Conservation (phyloP, 2,797 vertebrate species). For the Pagetopsis macropterus region DNA sequence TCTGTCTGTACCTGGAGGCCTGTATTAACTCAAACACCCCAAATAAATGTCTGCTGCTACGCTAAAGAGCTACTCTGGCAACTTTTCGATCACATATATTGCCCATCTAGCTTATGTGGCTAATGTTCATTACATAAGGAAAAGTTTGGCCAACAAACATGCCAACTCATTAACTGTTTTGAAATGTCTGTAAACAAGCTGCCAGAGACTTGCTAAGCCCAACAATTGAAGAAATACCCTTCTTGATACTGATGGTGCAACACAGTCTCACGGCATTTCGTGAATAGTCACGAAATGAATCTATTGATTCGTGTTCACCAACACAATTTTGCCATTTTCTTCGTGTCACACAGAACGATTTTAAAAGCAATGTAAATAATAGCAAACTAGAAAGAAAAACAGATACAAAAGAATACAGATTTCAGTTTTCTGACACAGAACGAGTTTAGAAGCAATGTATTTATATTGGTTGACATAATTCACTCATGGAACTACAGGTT, state of each 20-base stretch:
- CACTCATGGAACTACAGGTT: no score
- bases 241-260: neutral
- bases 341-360: no score
- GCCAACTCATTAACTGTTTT: neutral
- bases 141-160: neutral
- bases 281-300: no score
- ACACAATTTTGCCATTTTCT: no score
- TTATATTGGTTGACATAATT: no score
- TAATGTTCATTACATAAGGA: neutral
- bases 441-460: no score
- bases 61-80: neutral
- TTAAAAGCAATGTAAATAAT: no score
- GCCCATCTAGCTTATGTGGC: neutral
- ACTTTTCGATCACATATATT: neutral
- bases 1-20: neutral
- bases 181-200: conserved; percentile 2
- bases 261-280: no score
- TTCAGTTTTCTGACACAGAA: no score
- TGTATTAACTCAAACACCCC: neutral
- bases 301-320: no score
- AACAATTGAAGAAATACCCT: conserved; percentile 3
- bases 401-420: no score
- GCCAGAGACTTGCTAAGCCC: neutral
- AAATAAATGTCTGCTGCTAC: neutral
- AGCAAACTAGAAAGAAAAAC: no score